Percentiles rank a stretch among this genome's conserved stretches.
Evolutionary conservation across 2,113 vertebrate genomes (phyloP).

Genomic region (Tinamus guttatus): DNA sequence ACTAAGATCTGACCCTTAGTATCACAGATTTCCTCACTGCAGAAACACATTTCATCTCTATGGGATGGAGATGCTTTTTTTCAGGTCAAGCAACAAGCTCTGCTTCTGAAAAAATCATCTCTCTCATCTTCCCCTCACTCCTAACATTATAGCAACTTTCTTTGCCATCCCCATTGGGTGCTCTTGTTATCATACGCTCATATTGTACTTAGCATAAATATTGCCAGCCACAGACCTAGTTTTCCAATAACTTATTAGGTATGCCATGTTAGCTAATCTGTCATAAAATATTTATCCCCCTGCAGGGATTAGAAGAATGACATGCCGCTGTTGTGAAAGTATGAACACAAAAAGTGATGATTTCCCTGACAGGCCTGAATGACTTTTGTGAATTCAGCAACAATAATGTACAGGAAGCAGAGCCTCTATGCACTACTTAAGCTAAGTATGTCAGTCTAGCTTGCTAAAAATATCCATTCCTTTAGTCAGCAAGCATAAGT

Average conservation of each 20-base stretch:
- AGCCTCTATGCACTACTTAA: neutral
- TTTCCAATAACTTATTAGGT: constrained; percentile 8
- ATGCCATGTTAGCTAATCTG: constrained; percentile 44
- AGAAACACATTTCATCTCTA: neutral
- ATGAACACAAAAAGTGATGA: neutral
- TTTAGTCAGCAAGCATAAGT: neutral
- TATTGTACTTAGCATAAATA: neutral
- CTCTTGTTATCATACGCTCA: neutral
- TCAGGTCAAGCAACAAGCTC: neutral
- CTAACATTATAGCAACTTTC: neutral
- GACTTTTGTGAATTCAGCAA: neutral
- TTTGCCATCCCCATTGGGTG: neutral
- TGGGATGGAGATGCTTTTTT: neutral
- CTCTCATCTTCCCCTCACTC: neutral
- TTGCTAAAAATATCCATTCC: neutral
- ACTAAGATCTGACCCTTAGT: neutral
- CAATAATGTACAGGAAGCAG: neutral
- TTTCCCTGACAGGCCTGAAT: neutral
- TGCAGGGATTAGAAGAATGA: neutral
- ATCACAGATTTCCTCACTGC: neutral
- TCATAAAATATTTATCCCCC: constrained; percentile 17
- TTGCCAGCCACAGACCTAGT: neutral
- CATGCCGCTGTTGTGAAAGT: neutral
- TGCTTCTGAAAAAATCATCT: neutral
- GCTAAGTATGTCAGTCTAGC: neutral